Evolutionary conservation across 2,797 vertebrate genomes (phyloP), one percentile per base, ranked within the genome.

Genomic region (Agapornis canus): DNA sequence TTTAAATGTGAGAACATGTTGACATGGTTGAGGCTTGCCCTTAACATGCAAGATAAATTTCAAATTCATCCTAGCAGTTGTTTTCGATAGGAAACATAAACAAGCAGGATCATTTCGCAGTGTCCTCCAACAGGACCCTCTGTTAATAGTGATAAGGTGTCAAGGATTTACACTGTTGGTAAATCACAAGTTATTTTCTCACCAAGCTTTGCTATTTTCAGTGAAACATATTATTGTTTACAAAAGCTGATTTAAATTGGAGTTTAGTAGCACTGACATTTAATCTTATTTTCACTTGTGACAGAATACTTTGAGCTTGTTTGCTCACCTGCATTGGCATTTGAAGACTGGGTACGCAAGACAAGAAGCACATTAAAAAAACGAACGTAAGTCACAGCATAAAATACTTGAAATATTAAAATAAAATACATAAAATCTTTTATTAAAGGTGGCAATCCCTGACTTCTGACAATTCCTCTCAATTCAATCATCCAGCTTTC

Each of bases 1-100:
- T 71, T 81, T 88, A 75, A 82, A 37, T 31, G 37, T 82, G 81
- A 96, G 97, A 96, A 96, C 96, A 73, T 26, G 69, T 81, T 98
- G 97, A 97, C 95, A 97, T 71, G 64, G 86, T 93, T 57, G 35
- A 84, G 77, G 51, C 83, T 92, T 75, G 77, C 86, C 86, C 75
- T 94, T 88, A 92, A 78, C 45, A 54, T 22, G 40, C 39, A 68
- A 97, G 97, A 98, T 98, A 97, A 92, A 97, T 92, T 93, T 92
- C 86, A 91, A 86, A 96, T 89, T 95, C 9, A 1, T 82, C 79
- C 78, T 92, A 94, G 96, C 35, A 48, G 91, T 96, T 97, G 91
- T 88, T 96, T 96, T 78, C 77, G 76, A 70, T 59, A 42, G 84
- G 96, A 97, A 96, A 92, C 96, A 80, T 93, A 97, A 97, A 97